These are phyloP conservation scores for Drosophila bipectinata DNA, from an alignment of 1,140 invertebrate species.

Conservation along the genomic window DNA sequence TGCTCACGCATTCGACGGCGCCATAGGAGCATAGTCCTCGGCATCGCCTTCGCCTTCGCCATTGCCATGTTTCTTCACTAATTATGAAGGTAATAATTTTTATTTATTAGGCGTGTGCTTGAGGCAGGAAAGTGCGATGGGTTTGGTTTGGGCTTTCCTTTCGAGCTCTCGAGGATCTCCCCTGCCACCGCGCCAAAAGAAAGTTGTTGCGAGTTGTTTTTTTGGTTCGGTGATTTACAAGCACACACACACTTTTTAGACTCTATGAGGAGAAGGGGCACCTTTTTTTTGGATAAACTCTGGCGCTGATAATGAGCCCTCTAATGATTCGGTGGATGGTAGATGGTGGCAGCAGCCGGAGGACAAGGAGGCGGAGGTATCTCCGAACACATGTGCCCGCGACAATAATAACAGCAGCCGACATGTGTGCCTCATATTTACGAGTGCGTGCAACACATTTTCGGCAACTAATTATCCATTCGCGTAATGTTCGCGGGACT, in stretches of 20 bases:
- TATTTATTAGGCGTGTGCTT: conserved; percentile 82
- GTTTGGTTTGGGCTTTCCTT: conserved; percentile 52
- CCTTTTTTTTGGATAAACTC: conserved; percentile 29
- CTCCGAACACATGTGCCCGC: conserved; percentile 52
- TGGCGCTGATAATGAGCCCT: conserved; percentile 76
- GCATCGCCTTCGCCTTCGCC: conserved; percentile 42
- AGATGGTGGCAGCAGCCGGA: conserved; percentile 5
- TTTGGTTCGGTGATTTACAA: conserved; percentile 70
- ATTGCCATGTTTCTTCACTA: conserved; percentile 76
- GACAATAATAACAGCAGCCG: conserved; percentile 40
- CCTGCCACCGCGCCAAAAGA: conserved; percentile 20
- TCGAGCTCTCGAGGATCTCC: conserved; percentile 37
- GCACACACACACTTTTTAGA: conserved; percentile 26
- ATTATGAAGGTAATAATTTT: conserved; percentile 83
- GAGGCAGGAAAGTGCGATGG: conserved; percentile 60
- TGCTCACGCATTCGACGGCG: conserved; percentile 69
- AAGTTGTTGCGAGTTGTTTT: conserved; percentile 42
- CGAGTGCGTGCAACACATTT: conserved; percentile 76
- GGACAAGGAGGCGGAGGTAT: conserved; percentile 5
- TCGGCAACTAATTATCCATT: conserved; percentile 84
- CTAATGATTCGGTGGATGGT: conserved; percentile 61
- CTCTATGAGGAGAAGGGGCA: conserved; percentile 12
- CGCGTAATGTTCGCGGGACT: conserved; percentile 70
- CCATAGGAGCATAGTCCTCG: neutral
- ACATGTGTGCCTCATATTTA: conserved; percentile 82